phyloP scores from a whole-genome alignment of 2,888 invertebrate genomes.

The Pilophorus perplexus region DNA sequence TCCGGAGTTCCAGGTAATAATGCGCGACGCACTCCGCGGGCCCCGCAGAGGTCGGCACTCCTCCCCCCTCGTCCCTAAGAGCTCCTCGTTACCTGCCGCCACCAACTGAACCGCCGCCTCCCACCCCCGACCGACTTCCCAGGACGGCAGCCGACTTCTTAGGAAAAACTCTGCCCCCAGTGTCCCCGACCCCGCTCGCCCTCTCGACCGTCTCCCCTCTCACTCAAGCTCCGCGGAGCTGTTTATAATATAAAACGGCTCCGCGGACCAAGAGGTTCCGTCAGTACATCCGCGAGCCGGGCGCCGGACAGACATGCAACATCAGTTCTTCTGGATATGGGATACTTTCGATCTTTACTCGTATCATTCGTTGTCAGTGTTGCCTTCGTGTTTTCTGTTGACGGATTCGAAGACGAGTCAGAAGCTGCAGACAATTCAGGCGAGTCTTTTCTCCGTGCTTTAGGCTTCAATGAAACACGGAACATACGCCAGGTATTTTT shows the following conservation, averaged over 20 bases:
- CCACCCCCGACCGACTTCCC: too few relatives aligned
- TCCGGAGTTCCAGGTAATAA: too few relatives aligned
- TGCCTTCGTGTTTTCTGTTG: conserved; percentile 30
- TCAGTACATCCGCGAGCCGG: conserved; percentile 30
- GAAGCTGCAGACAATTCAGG: too few relatives aligned
- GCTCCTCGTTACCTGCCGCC: too few relatives aligned
- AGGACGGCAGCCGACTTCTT: conserved; percentile 28
- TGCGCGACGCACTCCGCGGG: too few relatives aligned
- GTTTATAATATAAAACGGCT: conserved; percentile 26
- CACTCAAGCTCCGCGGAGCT: conserved; percentile 10
- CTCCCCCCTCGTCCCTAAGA: too few relatives aligned
- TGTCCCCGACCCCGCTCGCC: not conserved
- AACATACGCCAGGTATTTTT: too few relatives aligned
- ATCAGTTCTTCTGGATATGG: conserved; percentile 18
- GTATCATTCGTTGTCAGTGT: conserved; percentile 36
- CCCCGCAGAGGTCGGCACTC: too few relatives aligned
- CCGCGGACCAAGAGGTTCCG: conserved; percentile 4
- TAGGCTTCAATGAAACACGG: conserved; percentile 14
- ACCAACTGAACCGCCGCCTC: too few relatives aligned
- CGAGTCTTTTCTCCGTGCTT: conserved; percentile 10
- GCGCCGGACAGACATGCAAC: conserved; percentile 30
- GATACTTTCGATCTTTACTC: conserved; percentile 31
- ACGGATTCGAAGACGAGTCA: conserved; percentile 19
- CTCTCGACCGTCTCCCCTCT: conserved; percentile 6
- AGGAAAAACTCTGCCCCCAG: conserved; percentile 22